Base-by-base conservation (phyloP, 1,140 invertebrate genomes). In the Drosophila rufa region DNA sequence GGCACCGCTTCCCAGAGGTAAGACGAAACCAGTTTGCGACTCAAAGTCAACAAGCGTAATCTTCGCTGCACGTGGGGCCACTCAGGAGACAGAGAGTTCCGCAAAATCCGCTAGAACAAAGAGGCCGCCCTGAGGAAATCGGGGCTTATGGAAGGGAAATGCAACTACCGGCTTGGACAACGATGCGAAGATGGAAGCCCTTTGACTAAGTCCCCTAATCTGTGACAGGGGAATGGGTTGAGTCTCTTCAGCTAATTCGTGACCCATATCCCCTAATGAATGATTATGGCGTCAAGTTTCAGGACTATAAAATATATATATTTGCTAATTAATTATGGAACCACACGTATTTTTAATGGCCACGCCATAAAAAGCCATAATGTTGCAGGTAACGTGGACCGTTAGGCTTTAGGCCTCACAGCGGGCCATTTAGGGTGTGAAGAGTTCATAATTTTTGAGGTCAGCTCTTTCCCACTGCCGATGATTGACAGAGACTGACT, bases 1-100 rank as follows among this genome's bases (percentile, higher is more conserved):
- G 33, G 15, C 50, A 27, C 14, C 30, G 45, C 17, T 43, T 46
- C 36, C 19, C 46, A 65, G 56, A 36, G 64, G 74, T 55, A 73
- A 65, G 46, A 57, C n/a, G 64, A 86, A 86, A 87, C 83, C 64
- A 65, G 83, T 89, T 86, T 75, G 17, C 60, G 38, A 40, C 38
- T 59, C 30, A 78, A 58, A 80, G 80, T 60, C 62, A 77, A 68
- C 50, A 57, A 79, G 38, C 60, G 45, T 59, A 71, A 65, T 75
- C 46, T 75, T 48, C 15, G 27, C 47, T 84, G 74, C 82, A 86
- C 82, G 82, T 85, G 82, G 48, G 47, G 38, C 58, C 43, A 48
- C 43, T 47, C 33, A 47, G 65, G 17, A 66, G 60, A 27, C 60
- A 46, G 17, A 36, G 17, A 45, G 50, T 64, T 64, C 69, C 68